Base-by-base conservation (phyloP, 1,140 invertebrate genomes). In the Drosophila mauritiana region DNA sequence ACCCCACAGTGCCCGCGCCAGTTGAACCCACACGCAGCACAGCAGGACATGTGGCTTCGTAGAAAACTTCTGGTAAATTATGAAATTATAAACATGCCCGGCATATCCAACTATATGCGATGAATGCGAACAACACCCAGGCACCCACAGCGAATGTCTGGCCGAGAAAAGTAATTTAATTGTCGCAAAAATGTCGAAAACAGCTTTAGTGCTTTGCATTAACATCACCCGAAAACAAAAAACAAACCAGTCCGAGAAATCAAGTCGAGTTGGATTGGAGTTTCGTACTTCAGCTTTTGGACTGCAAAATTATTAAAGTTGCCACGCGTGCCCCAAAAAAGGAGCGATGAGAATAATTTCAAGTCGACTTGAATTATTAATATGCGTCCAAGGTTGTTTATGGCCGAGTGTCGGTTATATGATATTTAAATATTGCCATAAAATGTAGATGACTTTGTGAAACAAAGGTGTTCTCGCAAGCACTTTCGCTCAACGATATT, bases 111-210 rank as follows among this genome's bases (percentile, higher is more conserved):
- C 67, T 69, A 69, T 64, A 46, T 39, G 31, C 54, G 25, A 34
- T 48, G 65, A 52, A 43, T 36, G 20, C 31, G 51, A 36, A 22
- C 27, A 49, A 22, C 20, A 59, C 37, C 10, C 59, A 62, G 34
- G 67, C 73, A 69, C 56, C 73, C 73, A 27, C 65, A 64, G 64
- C 37, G 22, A 78, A 75, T 88, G 83, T 86, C 83, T 86, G 83
- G 83, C 31, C 75, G 75, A 88, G 83, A 86, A 88, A 86, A 88
- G 83, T 86, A 86, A 86, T 86, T 86, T 79, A 86, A 86, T 83
- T 86, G 83, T 86, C 82, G 82, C 82, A 86, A 83, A 86, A 83
- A 86, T 86, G 82, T 86, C 83, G 83, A 88, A 86, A 86, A 83
- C 83, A 88, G 83, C 83, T 86, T 88, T 83, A 61, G 58, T 72